Percentiles rank a stretch among this genome's conserved stretches.
These are phyloP conservation scores for Volucella inanis DNA, from an alignment of 2,888 invertebrate species.

Conservation along the genomic window DNA sequence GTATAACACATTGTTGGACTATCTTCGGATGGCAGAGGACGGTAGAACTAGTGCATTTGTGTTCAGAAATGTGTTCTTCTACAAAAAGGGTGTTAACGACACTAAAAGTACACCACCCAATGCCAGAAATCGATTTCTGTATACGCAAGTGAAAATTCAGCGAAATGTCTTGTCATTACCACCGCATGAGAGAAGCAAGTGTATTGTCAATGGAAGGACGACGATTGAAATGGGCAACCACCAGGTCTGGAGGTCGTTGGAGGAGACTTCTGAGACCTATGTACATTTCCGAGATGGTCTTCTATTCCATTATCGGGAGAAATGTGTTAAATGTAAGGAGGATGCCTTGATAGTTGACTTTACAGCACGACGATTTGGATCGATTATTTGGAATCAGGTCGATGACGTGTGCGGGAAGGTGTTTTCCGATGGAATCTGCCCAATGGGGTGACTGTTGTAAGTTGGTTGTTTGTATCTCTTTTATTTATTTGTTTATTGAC, in stretches of 20 bases:
- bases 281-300: slow-evolving; percentile 80
- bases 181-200: slow-evolving; percentile 93
- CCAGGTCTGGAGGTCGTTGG: slow-evolving; percentile 85
- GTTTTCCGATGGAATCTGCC: slow-evolving; percentile 80
- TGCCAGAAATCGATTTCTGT: slow-evolving; percentile 80
- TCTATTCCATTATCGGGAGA: slow-evolving; percentile 81
- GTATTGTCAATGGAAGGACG: slow-evolving; percentile 91
- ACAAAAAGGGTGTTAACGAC: slow-evolving; percentile 83
- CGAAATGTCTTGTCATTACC: slow-evolving; percentile 79
- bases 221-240: slow-evolving; percentile 95
- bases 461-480: neutral
- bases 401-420: slow-evolving; percentile 80
- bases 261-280: slow-evolving; percentile 79
- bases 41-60: slow-evolving; percentile 82
- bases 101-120: slow-evolving; percentile 79
- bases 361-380: slow-evolving; percentile 81
- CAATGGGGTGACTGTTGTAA: slow-evolving; percentile 58
- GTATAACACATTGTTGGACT: slow-evolving; percentile 87
- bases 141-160: slow-evolving; percentile 82
- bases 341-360: slow-evolving; percentile 79
- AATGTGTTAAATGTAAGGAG: slow-evolving; percentile 80
- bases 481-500: neutral
- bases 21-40: slow-evolving; percentile 79
- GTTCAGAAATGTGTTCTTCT: slow-evolving; percentile 84
- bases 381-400: slow-evolving; percentile 80